Evolutionary conservation across 2,888 invertebrate genomes (phyloP).

Genomic region (Ophion costatus): DNA sequence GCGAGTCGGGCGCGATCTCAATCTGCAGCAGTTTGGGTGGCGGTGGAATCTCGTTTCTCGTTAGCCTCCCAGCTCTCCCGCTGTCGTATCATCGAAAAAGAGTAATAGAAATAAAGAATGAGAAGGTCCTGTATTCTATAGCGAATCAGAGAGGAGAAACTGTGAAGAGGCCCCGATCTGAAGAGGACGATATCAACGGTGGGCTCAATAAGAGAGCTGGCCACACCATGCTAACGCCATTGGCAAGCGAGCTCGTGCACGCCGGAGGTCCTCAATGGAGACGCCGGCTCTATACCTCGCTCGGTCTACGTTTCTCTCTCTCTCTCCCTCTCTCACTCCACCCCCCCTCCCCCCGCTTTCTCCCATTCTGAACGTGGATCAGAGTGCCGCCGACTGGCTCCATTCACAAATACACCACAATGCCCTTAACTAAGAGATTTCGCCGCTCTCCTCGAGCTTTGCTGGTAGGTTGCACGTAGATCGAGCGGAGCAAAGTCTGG

Average conservation of each 20-base stretch:
- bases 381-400: constrained; percentile 71
- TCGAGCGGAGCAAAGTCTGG: constrained; percentile 69
- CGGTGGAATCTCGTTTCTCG: constrained; percentile 79
- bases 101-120: constrained; percentile 52
- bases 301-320: constrained; percentile 55
- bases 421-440: constrained; percentile 78
- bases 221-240: constrained; percentile 75
- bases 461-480: constrained; percentile 54
- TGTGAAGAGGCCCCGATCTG: constrained; percentile 73
- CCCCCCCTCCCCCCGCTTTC: constrained; percentile 58
- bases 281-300: constrained; percentile 67
- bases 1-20: constrained; percentile 46
- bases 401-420: constrained; percentile 79
- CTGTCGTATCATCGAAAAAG: constrained; percentile 70
- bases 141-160: constrained; percentile 64
- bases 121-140: constrained; percentile 42
- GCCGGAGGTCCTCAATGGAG: constrained; percentile 76
- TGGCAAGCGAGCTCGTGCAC: constrained; percentile 73
- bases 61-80: constrained; percentile 72
- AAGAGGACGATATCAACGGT: constrained; percentile 74
- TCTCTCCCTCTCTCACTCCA: constrained; percentile 62
- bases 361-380: constrained; percentile 67
- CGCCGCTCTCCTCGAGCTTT: constrained; percentile 66
- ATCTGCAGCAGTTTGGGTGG: constrained; percentile 77
- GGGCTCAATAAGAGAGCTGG: constrained; percentile 59